Evolutionary conservation across 2,888 invertebrate genomes (phyloP), one percentile per base, ranked within the genome.

Genomic region (Linnaemya vulpina): DNA sequence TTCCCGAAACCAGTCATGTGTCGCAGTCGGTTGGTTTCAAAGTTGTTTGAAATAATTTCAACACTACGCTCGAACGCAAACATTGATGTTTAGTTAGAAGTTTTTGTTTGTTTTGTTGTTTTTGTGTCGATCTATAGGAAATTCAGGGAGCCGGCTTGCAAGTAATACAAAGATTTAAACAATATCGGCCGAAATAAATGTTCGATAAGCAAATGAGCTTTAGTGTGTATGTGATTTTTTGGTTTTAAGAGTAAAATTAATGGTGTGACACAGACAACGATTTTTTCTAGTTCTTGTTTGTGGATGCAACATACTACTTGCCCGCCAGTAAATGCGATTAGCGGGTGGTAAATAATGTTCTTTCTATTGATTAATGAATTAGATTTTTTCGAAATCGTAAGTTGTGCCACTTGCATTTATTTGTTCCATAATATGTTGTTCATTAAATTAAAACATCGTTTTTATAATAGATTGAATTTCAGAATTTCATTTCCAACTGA

Each of bases 41-140:
- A 51, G 77, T 73, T 67, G 40, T 38, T 68, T 38, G 55, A 58
- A 83, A 77, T 83, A 71, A 77, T 77, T 73, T 73, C 73, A 83
- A 73, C 73, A 83, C 82, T 76, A 62, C 55, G 53, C 55, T 58
- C 15, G 15, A 82, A 53, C 60, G 70, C 43, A 70, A 55, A 60
- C 70, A 62, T 10, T 46, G 25, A 49, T 67, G 74, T 80, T 80
- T 67, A 80, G 60, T 80, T 67, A 60, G 51, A 68, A 8, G 35
- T 65, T 30, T 58, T 25, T 55, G 11, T 20, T 58, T 13, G 11
- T 35, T 30, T 35, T 15, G 13, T 30, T n/a, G n/a, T n/a, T n/a
- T n/a, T n/a, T n/a, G 43, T 53, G 43, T 25, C 63, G 65, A 40
- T 63, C 51, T 22, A 51, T n/a, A n/a, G 13, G 51, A 51, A 22